Evolutionary conservation across 2,797 vertebrate species (phyloP), one percentile per base, ranked within the genome.

Genomic region (Thaleichthys pacificus): DNA sequence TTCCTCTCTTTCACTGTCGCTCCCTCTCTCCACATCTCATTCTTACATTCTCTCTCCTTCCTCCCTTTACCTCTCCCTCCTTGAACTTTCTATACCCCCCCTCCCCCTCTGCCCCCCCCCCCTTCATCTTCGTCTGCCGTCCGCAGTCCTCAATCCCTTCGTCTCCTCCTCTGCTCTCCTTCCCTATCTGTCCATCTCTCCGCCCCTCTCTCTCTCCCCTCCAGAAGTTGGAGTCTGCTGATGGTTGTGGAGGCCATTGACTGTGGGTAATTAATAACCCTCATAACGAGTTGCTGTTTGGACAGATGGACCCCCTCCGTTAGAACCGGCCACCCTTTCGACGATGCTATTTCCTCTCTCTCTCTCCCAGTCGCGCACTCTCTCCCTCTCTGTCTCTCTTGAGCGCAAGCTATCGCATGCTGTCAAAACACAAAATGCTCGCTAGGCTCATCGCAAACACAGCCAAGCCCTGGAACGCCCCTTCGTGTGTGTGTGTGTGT

Each of bases 281-380:
- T 80, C 70, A 67, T 88, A 87, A 89, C 42, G 66, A 87, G 85
- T 77, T 80, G 69, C 66, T 94, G 89, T 94, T 93, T 93, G 80
- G 65, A 91, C 89, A 89, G 91, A 90, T 89, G 92, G 86, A 83
- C 79, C 72, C 77, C 80, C 78, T 85, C 80, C 84, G 87, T 85
- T 81, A 83, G 81, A 89, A 91, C 84, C 77, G 85, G 84, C 84
- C 85, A 83, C 80, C 77, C 77, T 80, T 90, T 90, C 68, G 72
- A 65, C 60, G 47, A 76, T 76, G 85, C 83, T 79, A 80, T 89
- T 90, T 90, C 85, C 85, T 68, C 28, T 57, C 66, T 30, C 49
- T 57, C 66, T 9, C 22, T 78, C 78, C 84, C 51, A 68, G n/a
- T 1, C 56, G 73, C 83, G 81, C 57, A 22, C 57, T 11, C 2